These are phyloP conservation scores for Synanthedon vespiformis DNA, from an alignment of 2,888 invertebrate species.

Conservation along the genomic window DNA sequence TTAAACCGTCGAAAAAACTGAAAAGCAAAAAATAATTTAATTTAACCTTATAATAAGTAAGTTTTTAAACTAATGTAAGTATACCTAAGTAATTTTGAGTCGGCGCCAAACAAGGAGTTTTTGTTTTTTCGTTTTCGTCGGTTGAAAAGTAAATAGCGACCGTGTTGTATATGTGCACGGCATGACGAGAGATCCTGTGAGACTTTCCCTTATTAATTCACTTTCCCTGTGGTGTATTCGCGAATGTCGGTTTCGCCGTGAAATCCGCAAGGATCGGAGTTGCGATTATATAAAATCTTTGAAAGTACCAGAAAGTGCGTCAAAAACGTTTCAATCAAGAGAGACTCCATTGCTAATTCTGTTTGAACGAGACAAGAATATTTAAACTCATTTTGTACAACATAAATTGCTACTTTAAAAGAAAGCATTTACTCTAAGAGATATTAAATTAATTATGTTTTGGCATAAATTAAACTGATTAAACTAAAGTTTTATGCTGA, in stretches of 20 bases:
- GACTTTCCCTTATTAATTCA: constrained; percentile 64
- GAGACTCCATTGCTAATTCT: not conserved
- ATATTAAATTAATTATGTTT: too few relatives aligned
- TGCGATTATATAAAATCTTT: constrained; percentile 8
- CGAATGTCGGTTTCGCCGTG: constrained; percentile 18
- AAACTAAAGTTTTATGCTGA: too few relatives aligned
- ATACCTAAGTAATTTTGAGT: too few relatives aligned
- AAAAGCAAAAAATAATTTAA: too few relatives aligned
- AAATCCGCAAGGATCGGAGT: constrained; percentile 20
- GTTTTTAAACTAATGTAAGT: too few relatives aligned
- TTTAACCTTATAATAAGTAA: too few relatives aligned
- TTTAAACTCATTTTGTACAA: not conserved
- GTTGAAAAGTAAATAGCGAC: constrained; percentile 35
- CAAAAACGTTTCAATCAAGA: not conserved
- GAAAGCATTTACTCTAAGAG: too few relatives aligned
- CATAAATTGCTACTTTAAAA: not conserved
- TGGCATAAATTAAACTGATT: too few relatives aligned
- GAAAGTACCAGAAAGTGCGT: constrained; percentile 4
- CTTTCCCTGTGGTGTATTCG: constrained; percentile 41
- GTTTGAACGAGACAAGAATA: not conserved
- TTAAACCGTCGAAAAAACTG: too few relatives aligned
- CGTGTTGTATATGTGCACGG: constrained; percentile 20
- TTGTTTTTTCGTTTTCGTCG: too few relatives aligned
- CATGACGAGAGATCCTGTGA: constrained; percentile 31
- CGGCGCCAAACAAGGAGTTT: too few relatives aligned